Conservation (phyloP, 2,888 invertebrate species). For the Drosophila tanythrix region DNA sequence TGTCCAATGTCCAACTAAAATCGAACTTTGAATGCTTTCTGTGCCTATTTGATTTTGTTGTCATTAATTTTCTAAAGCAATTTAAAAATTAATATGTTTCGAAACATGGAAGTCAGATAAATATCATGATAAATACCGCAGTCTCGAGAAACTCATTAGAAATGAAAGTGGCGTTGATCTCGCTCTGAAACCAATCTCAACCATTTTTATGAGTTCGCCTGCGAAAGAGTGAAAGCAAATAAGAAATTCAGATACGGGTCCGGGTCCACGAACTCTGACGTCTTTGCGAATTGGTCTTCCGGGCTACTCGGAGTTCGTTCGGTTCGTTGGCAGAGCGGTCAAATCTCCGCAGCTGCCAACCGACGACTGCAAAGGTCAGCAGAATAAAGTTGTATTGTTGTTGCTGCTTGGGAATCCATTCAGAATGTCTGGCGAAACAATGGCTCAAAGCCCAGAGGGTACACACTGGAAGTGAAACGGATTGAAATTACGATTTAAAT, state of each 20-base stretch:
- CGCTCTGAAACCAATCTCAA: not conserved
- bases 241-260: slow-evolving; percentile 39
- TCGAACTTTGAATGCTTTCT: not conserved
- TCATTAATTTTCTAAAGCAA: no score
- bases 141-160: not conserved
- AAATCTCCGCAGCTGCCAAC: slow-evolving; percentile 24
- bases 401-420: slow-evolving; percentile 42
- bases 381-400: slow-evolving; percentile 38
- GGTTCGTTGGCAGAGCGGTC: slow-evolving; percentile 28
- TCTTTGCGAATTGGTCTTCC: slow-evolving; percentile 58
- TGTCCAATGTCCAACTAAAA: not conserved
- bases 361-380: slow-evolving; percentile 42
- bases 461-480: slow-evolving; percentile 50
- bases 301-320: slow-evolving; percentile 32
- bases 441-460: slow-evolving; percentile 41
- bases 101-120: not conserved
- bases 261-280: slow-evolving; percentile 70
- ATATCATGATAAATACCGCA: not conserved
- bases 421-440: slow-evolving; percentile 61
- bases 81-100: not conserved
- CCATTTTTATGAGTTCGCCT: not conserved
- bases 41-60: not conserved
- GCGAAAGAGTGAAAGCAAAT: not conserved
- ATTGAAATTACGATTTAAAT: slow-evolving; percentile 66
- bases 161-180: not conserved